These are phyloP conservation scores for Pitangus sulphuratus DNA, from an alignment of 2,797 vertebrate species.

Conservation along the genomic window DNA sequence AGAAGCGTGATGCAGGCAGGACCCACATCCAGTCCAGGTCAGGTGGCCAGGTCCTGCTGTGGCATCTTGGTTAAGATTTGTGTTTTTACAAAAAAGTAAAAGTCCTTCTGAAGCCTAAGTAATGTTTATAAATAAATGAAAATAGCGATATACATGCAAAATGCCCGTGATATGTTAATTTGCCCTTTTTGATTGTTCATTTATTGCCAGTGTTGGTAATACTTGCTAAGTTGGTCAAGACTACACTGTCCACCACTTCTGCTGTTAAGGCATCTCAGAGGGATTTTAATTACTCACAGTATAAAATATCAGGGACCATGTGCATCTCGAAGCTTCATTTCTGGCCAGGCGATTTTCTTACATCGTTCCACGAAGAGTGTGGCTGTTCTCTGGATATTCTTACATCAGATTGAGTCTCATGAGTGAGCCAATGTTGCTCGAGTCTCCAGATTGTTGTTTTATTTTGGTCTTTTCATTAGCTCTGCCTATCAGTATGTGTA, in stretches of 20 bases:
- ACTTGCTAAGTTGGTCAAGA: background rate
- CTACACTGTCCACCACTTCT: background rate
- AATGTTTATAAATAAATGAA: background rate
- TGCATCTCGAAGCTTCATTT: background rate
- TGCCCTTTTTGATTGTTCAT: background rate
- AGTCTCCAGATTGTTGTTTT: background rate
- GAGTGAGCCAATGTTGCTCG: background rate
- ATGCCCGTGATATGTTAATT: background rate
- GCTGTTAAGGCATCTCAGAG: background rate
- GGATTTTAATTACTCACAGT: background rate
- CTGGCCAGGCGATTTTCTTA: background rate
- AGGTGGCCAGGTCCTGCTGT: background rate
- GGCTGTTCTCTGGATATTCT: background rate
- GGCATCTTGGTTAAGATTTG: background rate
- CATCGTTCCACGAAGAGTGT: background rate
- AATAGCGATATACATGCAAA: fast-evolving
- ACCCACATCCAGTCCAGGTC: background rate
- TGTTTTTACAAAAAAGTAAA: background rate
- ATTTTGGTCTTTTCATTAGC: background rate
- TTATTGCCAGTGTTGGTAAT: background rate
- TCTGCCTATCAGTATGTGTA: background rate
- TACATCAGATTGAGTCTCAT: background rate
- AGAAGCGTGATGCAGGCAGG: background rate
- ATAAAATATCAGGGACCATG: background rate
- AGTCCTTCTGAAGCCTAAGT: background rate